phyloP scores from a whole-genome alignment of 2,888 invertebrate genomes.

The Monoplex corrugatus region DNA sequence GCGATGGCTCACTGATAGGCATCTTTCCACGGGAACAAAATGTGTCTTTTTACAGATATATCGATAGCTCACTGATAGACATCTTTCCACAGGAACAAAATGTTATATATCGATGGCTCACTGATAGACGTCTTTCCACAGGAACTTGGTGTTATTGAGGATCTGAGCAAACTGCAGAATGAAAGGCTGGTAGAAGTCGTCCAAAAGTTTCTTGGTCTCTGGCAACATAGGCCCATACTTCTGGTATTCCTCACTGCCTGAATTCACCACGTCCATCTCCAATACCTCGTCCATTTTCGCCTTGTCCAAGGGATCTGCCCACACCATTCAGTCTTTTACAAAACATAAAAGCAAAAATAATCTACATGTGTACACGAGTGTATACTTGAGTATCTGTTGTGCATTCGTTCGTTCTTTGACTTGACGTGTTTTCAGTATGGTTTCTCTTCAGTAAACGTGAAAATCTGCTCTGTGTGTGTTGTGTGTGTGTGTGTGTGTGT shows the following conservation, averaged over 20 bases:
- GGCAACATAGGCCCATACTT: slow-evolving; percentile 41
- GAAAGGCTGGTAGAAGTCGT: slow-evolving; percentile 45
- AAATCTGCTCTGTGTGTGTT: no score
- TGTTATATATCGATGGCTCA: no score
- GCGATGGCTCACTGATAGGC: no score
- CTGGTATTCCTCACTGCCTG: slow-evolving; percentile 29
- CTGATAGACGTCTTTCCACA: slow-evolving; percentile 38
- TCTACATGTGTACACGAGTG: no score
- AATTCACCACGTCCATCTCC: slow-evolving; percentile 14
- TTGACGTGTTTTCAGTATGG: no score
- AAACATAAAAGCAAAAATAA: not conserved
- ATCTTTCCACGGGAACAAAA: no score
- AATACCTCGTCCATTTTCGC: not conserved
- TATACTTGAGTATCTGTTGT: not conserved
- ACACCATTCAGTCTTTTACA: not conserved
- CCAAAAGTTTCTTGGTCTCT: slow-evolving; percentile 36
- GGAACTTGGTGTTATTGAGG: slow-evolving; percentile 9
- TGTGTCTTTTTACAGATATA: no score
- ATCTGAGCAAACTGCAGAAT: slow-evolving; percentile 8
- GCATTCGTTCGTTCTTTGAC: no score
- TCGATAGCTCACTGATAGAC: no score
- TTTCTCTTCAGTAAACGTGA: no score
- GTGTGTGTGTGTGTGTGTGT: no score
- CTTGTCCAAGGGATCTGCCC: not conserved
- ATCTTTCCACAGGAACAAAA: no score